Conservation (phyloP, 2,113 vertebrate genomes). For the Maccullochella peelii region DNA sequence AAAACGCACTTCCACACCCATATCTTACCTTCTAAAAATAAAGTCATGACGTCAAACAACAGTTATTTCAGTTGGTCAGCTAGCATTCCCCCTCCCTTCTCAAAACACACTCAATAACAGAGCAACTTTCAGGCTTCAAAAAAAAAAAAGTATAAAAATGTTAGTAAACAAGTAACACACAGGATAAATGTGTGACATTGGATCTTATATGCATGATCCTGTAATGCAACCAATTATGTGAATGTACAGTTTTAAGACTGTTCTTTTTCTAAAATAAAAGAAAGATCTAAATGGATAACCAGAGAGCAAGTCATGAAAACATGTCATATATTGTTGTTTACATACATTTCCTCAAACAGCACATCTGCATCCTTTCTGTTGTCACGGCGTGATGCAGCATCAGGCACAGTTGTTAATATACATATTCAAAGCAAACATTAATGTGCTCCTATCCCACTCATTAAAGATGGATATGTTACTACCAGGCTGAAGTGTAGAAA, state of each 20-base stretch:
- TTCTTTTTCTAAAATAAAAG: neutral
- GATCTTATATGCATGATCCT: neutral
- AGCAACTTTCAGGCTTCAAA: constrained; percentile 85
- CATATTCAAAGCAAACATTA: constrained; percentile 37
- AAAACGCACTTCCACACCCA: constrained; percentile 88
- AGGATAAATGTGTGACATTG: constrained; percentile 5
- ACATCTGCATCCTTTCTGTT: constrained; percentile 15
- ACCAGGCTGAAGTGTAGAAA: constrained; percentile 66
- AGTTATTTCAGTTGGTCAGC: constrained; percentile 88
- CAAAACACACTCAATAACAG: constrained; percentile 84
- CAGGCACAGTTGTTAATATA: constrained; percentile 1
- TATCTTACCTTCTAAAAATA: constrained; percentile 93
- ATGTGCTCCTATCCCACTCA: constrained; percentile 18
- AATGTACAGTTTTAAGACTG: neutral
- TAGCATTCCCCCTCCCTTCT: constrained; percentile 85
- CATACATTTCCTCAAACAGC: neutral
- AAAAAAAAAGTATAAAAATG: constrained; percentile 39
- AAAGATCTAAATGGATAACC: neutral
- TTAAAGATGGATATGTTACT: constrained; percentile 50
- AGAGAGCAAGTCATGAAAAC: neutral
- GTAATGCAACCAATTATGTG: neutral
- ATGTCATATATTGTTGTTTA: neutral
- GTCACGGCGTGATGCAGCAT: constrained; percentile 2
- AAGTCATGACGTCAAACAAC: constrained; percentile 86
- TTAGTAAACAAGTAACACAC: constrained; percentile 30